Conservation (phyloP, 2,888 invertebrate species). For the Phortica magna region DNA sequence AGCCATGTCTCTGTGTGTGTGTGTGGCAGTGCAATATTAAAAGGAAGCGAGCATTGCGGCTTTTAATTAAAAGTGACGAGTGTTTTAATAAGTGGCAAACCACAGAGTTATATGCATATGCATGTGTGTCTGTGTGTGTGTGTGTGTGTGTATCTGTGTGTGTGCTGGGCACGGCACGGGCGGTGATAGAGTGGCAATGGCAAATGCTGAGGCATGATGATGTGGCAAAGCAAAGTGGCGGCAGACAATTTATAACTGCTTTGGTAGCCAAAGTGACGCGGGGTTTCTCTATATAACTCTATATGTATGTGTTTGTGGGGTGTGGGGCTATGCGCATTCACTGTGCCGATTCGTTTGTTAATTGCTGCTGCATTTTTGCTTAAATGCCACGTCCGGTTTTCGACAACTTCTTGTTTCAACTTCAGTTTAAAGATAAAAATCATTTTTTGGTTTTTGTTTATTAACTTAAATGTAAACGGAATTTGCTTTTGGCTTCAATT, state of each 20-base stretch:
- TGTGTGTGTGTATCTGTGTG: constrained; percentile 18
- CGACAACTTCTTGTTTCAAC: no score
- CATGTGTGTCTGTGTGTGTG: background rate
- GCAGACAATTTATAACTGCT: no score
- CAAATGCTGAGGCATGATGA: no score
- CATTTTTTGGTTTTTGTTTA: no score
- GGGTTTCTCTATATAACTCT: no score
- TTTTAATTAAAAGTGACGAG: constrained; percentile 72
- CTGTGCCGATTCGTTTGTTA: background rate
- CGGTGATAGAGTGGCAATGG: no score
- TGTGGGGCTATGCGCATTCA: background rate
- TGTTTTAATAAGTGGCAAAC: constrained; percentile 65
- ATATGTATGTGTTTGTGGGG: background rate
- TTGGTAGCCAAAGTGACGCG: no score
- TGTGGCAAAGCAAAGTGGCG: no score
- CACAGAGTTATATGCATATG: background rate
- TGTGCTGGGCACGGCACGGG: background rate
- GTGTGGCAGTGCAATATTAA: constrained; percentile 33
- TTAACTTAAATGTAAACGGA: no score
- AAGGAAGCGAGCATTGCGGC: constrained; percentile 49
- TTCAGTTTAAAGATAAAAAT: background rate
- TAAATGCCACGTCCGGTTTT: background rate
- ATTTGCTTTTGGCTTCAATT: no score
- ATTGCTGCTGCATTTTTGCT: background rate
- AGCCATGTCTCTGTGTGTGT: background rate